Evolutionary conservation across 2,113 vertebrate genomes (phyloP), one percentile per base, ranked within the genome.

Genomic region (Hydrochoerus hydrochaeris): DNA sequence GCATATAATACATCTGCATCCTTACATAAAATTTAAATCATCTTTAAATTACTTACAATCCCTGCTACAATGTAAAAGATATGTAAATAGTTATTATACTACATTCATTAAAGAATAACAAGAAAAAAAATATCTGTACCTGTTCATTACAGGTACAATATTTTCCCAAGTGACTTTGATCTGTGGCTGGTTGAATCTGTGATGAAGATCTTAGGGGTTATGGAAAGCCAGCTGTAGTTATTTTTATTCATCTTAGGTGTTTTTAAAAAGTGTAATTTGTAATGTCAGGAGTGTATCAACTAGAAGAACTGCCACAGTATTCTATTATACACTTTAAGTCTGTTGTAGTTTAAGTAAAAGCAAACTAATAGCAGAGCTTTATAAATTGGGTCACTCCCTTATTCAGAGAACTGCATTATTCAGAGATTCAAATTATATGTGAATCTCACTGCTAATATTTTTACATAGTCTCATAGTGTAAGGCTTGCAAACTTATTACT

Each of bases 311-410:
- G 32, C 28, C 83, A 44, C 52, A 41, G 32, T 54, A 86, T 54
- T 91, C 7, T 93, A 82, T 58, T 84, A 46, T 82, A 92, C 88
- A 95, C 93, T 81, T 91, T 88, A 89, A 89, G 82, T 91, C 17
- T 84, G 8, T 95, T 94, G 12, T 20, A 77, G 20, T 87, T 84
- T 86, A 82, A 91, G 83, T 81, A 41, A 24, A 88, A 88, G 10
- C 19, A 88, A 81, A 71, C 7, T 84, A 92, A n/a, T 14, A 85
- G 82, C 26, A 71, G 46, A 82, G 3, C 41, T 85, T 78, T 78
- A 90, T 65, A 85, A 83, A 63, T 49, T 62, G 2, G 1, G n/a
- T 95, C 5, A 41, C 16, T 93, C 3, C 30, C 7, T 92, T 60
- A 77, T 52, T 52, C 32, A 81, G 22, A 93, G n/a, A 35, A 7